Base-by-base conservation (phyloP, 1,140 invertebrate species). In the Drosophila navojoa region DNA sequence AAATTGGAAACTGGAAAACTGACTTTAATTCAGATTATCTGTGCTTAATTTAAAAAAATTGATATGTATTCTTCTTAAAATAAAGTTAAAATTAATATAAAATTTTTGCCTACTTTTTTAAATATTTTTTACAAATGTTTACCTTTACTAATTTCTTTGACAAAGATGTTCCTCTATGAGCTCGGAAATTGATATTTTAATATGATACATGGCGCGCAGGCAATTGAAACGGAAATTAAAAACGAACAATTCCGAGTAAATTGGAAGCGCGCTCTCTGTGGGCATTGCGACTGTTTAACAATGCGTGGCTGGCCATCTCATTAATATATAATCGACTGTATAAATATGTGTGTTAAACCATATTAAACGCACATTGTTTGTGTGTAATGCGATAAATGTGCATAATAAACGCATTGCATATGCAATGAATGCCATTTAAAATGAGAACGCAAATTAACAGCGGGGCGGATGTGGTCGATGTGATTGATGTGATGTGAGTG, bases 211-310 rank as follows among this genome's bases (percentile, higher is more conserved):
- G 19, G 49, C 13, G 25, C 13, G 25, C 29, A 44, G 49, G 15
- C 60, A 81, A 77, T 81, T 64, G 69, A 72, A 79, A 68, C 74
- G 81, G 81, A 86, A 81, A 86, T 85, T 85, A 69, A 75, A 80
- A 74, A 75, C 68, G 3, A 47, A 29, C 10, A 16, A 35, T 59
- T 47, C 47, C 25, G 27, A 16, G 42, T n/a, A 27, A 19, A 47
- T 35, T 13, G n/a, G 16, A 11, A 45, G 13, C 32, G n/a, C 15
- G n/a, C 11, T 29, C 27, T 11, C 5, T n/a, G n/a, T 32, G 27
- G 35, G n/a, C 5, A 19, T 54, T 25, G 4, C 16, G 25, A 58
- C 47, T 60, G 40, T 81, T 85, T 54, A 76, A 70, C 57, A 79
- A 71, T 87, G 76, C 87, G 82, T 53, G 77, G 81, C 54, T 73